Conservation (phyloP, 2,113 vertebrate genomes). For the Eidolon helvum region DNA sequence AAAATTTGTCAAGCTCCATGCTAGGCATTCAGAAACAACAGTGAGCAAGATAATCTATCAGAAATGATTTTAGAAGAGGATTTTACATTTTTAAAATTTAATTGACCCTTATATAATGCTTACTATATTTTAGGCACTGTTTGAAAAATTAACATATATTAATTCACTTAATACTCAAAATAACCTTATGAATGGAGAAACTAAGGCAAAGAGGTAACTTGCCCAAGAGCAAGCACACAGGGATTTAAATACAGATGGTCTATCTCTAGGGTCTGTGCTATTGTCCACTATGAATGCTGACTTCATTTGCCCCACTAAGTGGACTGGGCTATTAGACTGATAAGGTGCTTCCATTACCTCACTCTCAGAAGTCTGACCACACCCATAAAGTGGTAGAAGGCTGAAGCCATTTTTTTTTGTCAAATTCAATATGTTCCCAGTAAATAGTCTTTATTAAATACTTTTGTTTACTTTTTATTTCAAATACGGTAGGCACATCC, state of each 20-base stretch:
- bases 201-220: neutral
- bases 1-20: neutral
- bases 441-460: neutral
- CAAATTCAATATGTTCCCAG: neutral
- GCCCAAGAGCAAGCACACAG: neutral
- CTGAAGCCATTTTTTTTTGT: neutral
- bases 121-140: neutral
- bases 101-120: neutral
- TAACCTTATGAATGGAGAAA: neutral
- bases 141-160: neutral
- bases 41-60: neutral
- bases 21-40: neutral
- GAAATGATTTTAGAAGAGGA: neutral
- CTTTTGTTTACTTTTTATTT: neutral
- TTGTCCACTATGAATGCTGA: neutral
- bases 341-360: accelerated
- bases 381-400: neutral
- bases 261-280: neutral
- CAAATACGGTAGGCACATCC: neutral
- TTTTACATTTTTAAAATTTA: neutral
- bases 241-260: neutral
- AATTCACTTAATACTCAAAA: neutral
- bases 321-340: neutral
- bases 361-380: neutral
- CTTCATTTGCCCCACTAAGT: no score